Evolutionary conservation across 2,888 invertebrate species (phyloP).

Genomic region (Callimorpha dominula): DNA sequence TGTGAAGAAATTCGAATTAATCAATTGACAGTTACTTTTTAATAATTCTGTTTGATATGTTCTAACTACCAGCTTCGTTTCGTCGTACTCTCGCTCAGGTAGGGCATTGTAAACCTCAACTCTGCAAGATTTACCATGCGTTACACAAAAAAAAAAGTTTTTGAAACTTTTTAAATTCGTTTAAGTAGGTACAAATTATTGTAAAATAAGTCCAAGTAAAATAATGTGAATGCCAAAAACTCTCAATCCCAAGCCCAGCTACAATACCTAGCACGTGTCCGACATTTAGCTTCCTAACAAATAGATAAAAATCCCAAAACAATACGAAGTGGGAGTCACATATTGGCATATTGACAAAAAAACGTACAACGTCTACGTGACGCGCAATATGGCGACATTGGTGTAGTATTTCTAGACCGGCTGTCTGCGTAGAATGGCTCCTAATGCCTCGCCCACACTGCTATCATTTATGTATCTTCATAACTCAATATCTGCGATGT

Average conservation of each 20-base stretch:
- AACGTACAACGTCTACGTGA: neutral
- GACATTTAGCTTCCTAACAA: neutral
- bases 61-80: too few species aligned
- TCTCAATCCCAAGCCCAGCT: neutral
- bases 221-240: neutral
- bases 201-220: too few species aligned
- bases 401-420: neutral
- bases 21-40: too few species aligned
- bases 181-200: too few species aligned
- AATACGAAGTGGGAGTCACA: neutral
- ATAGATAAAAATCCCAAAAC: neutral
- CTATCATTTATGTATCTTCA: neutral
- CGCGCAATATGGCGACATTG: slow-evolving; percentile 2
- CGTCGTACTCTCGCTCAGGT: too few species aligned
- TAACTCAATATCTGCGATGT: neutral
- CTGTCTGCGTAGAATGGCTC: slow-evolving; percentile 4
- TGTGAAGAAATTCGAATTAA: too few species aligned
- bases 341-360: slow-evolving; percentile 13
- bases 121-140: too few species aligned
- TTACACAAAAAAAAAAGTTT: too few species aligned
- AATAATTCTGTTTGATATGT: too few species aligned
- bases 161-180: too few species aligned
- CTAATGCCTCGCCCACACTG: neutral
- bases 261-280: neutral
- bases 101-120: too few species aligned